Percentiles rank a stretch among this genome's conserved stretches.
phyloP scores from a whole-genome alignment of 2,797 vertebrate genomes.

The Adrianichthys oophorus region DNA sequence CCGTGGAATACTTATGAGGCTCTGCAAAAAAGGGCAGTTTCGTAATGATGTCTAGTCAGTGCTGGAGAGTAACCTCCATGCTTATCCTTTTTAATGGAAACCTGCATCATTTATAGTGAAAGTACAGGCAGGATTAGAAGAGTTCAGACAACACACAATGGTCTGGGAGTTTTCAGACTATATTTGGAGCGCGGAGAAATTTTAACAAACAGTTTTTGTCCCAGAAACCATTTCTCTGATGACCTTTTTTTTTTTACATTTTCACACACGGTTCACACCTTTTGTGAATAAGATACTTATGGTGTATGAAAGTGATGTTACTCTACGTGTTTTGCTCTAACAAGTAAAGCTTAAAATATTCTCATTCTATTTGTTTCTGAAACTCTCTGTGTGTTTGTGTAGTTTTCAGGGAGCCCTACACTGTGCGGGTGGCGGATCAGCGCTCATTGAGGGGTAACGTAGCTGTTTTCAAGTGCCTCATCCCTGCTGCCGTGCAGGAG shows the following conservation, averaged over 20 bases:
- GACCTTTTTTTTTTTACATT: too few relatives aligned
- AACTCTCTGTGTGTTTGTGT: constrained; percentile 17
- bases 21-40: constrained; percentile 21
- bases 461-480: constrained; percentile 99
- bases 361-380: constrained; percentile 1
- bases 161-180: too few relatives aligned
- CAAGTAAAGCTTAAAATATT: background rate
- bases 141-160: constrained; percentile 40
- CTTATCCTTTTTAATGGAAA: constrained; percentile 47
- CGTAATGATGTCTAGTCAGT: constrained; percentile 31
- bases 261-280: too few relatives aligned
- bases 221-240: too few relatives aligned
- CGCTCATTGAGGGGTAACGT: constrained; percentile 98
- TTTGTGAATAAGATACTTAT: too few relatives aligned
- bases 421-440: constrained; percentile 98
- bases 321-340: background rate
- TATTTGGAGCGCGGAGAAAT: too few relatives aligned
- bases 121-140: constrained; percentile 44
- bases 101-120: constrained; percentile 39
- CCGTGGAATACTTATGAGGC: constrained; percentile 22
- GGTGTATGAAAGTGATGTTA: too few relatives aligned
- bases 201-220: too few relatives aligned
- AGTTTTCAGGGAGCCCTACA: constrained; percentile 99
- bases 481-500: constrained; percentile 96
- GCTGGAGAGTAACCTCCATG: constrained; percentile 40